Base-by-base conservation (phyloP, 2,113 vertebrate species). In the Monopterus albus region DNA sequence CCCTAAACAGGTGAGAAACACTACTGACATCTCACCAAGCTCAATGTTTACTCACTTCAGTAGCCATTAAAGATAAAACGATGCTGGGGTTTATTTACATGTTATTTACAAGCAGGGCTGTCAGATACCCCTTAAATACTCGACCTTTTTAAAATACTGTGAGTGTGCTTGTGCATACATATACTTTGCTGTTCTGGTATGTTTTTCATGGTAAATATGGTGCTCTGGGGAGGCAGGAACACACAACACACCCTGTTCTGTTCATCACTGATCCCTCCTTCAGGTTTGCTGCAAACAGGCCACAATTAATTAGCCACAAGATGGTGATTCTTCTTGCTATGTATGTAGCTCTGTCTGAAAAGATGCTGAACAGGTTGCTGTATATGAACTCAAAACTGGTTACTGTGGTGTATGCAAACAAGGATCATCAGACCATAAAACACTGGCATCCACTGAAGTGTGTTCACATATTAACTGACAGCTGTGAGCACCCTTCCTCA, bases 1-100 rank as follows among this genome's bases (percentile, higher is more conserved):
- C 46, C 46, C 69, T 76, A 77, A 83, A 76, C 56, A 79, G 86
- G 71, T 79, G 78, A 79, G 68, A 83, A 79, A 39, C 29, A n/a
- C n/a, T 62, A 63, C 78, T 9, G 71, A 78, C 43, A 3, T 42
- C 21, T 51, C 20, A 5, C 76, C 79, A 66, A 83, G 76, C n/a
- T n/a, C n/a, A 43, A 21, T 70, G 74, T 83, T 81, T 83, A n/a
- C n/a, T n/a, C n/a, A n/a, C 33, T 35, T n/a, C 67, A 46, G 61
- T 72, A 20, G 65, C 80, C 82, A 72, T 87, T 52, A 81, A 81
- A n/a, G n/a, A n/a, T 52, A 33, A 26, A 14, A 68, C 49, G 65
- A 7, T 43, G 69, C 60, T 57, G 18, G 53, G 76, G n/a, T 38
- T 72, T 59, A 76, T 87, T 87, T 84, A 78, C 75, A 81, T 81